Base-by-base conservation (phyloP, 1,140 invertebrate species). In the Brachionus koreanus region DNA sequence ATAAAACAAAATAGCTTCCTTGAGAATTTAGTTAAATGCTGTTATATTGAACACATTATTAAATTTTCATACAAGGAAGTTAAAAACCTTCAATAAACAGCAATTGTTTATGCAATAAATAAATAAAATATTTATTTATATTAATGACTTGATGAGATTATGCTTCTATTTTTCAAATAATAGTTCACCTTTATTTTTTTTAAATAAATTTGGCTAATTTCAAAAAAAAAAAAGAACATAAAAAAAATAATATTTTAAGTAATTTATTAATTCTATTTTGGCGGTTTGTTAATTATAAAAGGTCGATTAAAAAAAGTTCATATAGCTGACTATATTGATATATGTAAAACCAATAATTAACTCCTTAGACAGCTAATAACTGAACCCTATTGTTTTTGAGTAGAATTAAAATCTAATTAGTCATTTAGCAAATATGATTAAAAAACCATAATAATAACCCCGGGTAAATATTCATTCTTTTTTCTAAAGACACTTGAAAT, bases 1-100 rank as follows among this genome's bases (percentile, higher is more conserved):
- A 37, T 65, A 37, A 33, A 65, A 65, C 61, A 65, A 65, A 7
- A 33, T 65, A 69, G 65, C 35, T 69, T 37, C 65, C 16, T n/a
- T 69, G 65, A 69, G 65, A 69, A 69, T 69, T 39, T 69, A 39
- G 37, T 33, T 69, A 39, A 42, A 39, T 19, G 19, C 65, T 69
- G 65, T 69, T 69, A 35, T n/a, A 25, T 65, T 10, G 35, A 69
- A 69, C 65, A 69, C 65, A 29, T 69, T 37, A 65, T 65, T 35
- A 35, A 65, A 65, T 35, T 65, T 65, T 65, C 61, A 33, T 37
- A 69, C 35, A 33, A 16, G n/a, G 29, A 69, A 69, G 65, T n/a
- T 19, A 69, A 69, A 69, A 69, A 37, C n/a, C 35, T 69, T 37
- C 4, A 37, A 37, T 37, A 69, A 69, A 69, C 65, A 69, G n/a